Percentiles rank a stretch among this genome's conserved stretches.
phyloP scores from a whole-genome alignment of 2,797 vertebrate species.

The Stomatorhinus walkeri region DNA sequence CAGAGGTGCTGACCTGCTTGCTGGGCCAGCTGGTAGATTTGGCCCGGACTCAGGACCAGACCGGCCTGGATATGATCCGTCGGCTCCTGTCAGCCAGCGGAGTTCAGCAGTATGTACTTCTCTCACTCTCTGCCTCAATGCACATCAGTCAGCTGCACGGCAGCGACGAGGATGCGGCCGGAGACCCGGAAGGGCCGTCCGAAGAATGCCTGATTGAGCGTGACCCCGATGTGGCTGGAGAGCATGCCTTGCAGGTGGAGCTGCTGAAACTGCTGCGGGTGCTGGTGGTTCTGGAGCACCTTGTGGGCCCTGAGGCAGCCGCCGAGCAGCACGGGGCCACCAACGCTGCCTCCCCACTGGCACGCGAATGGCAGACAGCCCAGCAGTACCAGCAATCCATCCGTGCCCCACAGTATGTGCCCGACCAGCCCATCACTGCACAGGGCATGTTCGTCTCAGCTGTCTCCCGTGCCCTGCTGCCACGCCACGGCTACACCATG shows the following conservation, averaged over 20 bases:
- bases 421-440: slow-evolving; percentile 82
- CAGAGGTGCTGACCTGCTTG: slow-evolving; percentile 81
- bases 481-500: slow-evolving; percentile 84
- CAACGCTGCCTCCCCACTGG: slow-evolving; percentile 56
- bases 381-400: slow-evolving; percentile 89
- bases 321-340: slow-evolving; percentile 53
- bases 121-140: slow-evolving; percentile 87
- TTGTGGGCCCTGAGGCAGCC: slow-evolving; percentile 30
- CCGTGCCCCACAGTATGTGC: slow-evolving; percentile 76
- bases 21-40: slow-evolving; percentile 65
- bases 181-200: slow-evolving; percentile 56
- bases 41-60: slow-evolving; percentile 52
- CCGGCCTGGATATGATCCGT: slow-evolving; percentile 56
- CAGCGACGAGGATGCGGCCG: slow-evolving; percentile 43
- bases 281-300: slow-evolving; percentile 82
- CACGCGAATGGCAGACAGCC: slow-evolving; percentile 85
- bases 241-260: slow-evolving; percentile 87
- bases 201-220: slow-evolving; percentile 81
- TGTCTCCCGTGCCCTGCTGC: slow-evolving; percentile 79
- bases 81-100: slow-evolving; percentile 71
- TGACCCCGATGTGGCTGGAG: slow-evolving; percentile 70
- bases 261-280: slow-evolving; percentile 86
- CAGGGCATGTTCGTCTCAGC: slow-evolving; percentile 92
- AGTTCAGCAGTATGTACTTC: slow-evolving; percentile 83
- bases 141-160: slow-evolving; percentile 69